Evolutionary conservation across 2,888 invertebrate species (phyloP), one percentile per base, ranked within the genome.

Genomic region (Entomobrya proxima): DNA sequence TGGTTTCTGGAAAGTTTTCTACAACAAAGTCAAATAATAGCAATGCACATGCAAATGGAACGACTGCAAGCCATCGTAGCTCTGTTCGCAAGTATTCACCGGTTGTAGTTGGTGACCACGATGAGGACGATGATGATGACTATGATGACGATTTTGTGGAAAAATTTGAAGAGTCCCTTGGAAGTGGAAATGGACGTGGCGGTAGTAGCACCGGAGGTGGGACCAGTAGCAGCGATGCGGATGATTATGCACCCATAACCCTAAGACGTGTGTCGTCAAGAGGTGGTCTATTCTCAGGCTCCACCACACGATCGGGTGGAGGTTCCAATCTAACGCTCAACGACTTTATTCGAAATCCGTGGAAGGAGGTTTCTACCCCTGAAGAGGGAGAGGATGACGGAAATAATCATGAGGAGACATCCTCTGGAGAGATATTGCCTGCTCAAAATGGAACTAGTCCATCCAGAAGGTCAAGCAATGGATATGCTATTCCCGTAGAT

Each of bases 261-360:
- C 32, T 64, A 15, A n/a, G 84, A 15, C n/a, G 77, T 5, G 61
- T 47, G 11, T 40, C 81, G 11, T 77, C 81, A 13, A 50, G 79
- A 69, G 58, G 78, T 32, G 58, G 72, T 6, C 15, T 67, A 13
- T 30, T 40, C 24, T 35, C 72, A 18, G 37, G 37, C 11, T 47
- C 47, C n/a, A 6, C 37, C n/a, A 55, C 50, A 0, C 32, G 72
- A 32, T 76, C 86, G 44, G 74, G 50, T 58, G 72, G 50, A n/a
- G n/a, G n/a, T 27, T 52, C 77, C 27, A 78, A 87, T 35, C 40
- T 88, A 78, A 88, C 88, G 2, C 82, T 88, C 0, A 86, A 87
- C 74, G 89, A 89, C 75, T 89, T 89, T 58, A 83, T 89, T n/a
- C 86, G 83, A n/a, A 89, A 85, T 78, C 87, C 87, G 3, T 89